Evolutionary conservation across 2,888 invertebrate genomes (phyloP).

Genomic region (Micropterix aruncella): DNA sequence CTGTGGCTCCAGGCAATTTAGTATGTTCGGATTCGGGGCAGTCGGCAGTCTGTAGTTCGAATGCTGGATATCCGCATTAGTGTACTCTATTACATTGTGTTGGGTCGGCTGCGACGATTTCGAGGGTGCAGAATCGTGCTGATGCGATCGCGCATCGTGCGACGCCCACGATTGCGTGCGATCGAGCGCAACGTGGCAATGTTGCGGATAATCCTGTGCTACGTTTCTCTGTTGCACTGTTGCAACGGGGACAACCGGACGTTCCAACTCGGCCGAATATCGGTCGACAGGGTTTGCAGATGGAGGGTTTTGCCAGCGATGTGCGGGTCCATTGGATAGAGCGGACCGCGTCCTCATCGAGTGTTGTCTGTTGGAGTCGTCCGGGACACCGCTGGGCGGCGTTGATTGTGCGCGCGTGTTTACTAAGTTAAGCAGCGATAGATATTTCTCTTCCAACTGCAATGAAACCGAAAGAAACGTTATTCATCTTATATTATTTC

Average conservation of each 20-base stretch:
- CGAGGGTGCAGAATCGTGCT: constrained; percentile 16
- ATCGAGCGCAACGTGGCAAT: background rate
- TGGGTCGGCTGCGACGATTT: constrained; percentile 21
- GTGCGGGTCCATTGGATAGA: constrained; percentile 5
- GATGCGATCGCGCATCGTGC: background rate
- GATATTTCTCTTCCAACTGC: constrained; percentile 30
- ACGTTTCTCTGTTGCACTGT: background rate
- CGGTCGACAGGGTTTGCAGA: constrained; percentile 15
- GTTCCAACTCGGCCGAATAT: background rate
- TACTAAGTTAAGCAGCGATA: constrained; percentile 10
- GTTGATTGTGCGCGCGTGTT: constrained; percentile 10
- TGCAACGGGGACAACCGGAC: background rate
- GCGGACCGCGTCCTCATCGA: constrained; percentile 7
- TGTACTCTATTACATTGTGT: constrained; percentile 16
- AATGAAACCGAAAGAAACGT: no score
- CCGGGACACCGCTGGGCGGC: constrained; percentile 7
- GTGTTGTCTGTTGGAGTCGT: constrained; percentile 1
- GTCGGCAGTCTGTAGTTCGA: background rate
- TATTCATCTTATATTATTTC: no score
- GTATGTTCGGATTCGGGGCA: constrained; percentile 8
- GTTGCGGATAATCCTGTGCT: background rate
- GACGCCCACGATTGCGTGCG: background rate
- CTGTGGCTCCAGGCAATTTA: constrained; percentile 7
- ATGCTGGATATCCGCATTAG: constrained; percentile 7
- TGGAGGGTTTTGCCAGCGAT: constrained; percentile 5